phyloP scores from a whole-genome alignment of 2,888 invertebrate species.

The Helobdella robusta region DNA sequence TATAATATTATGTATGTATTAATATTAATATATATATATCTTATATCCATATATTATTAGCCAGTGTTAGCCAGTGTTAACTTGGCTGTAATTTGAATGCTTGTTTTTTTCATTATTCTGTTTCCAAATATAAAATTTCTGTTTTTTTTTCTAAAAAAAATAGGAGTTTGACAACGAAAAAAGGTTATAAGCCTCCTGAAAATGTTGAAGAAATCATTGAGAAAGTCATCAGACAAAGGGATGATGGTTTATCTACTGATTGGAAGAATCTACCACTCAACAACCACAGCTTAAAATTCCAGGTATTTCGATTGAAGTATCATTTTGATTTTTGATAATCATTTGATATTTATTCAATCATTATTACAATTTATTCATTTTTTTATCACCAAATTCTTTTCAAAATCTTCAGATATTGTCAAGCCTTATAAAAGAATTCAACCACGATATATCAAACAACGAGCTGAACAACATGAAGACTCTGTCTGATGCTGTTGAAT shows the following conservation, averaged over 20 bases:
- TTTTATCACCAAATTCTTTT: neutral
- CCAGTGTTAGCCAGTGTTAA: no score
- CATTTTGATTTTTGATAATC: neutral
- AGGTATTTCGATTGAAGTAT: conserved; percentile 39
- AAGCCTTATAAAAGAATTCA: conserved; percentile 63
- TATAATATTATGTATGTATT: neutral
- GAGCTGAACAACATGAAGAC: conserved; percentile 65
- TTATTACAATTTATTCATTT: neutral
- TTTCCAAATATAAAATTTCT: neutral
- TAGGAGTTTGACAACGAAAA: conserved; percentile 33
- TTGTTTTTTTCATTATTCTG: no score
- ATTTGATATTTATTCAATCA: neutral
- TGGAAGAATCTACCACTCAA: conserved; percentile 33
- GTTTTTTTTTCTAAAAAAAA: neutral
- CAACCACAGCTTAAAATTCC: conserved; percentile 53
- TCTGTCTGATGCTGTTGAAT: conserved; percentile 52
- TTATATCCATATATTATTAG: no score
- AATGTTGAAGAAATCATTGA: conserved; percentile 59
- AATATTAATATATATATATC: no score
- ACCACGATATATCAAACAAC: conserved; percentile 73
- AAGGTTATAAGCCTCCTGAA: conserved; percentile 60
- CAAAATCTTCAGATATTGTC: conserved; percentile 54
- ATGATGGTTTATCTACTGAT: conserved; percentile 35
- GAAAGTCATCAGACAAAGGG: conserved; percentile 54
- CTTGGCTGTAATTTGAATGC: no score